Conservation (phyloP, 2,113 vertebrate species). For the Paradisaea rubra region DNA sequence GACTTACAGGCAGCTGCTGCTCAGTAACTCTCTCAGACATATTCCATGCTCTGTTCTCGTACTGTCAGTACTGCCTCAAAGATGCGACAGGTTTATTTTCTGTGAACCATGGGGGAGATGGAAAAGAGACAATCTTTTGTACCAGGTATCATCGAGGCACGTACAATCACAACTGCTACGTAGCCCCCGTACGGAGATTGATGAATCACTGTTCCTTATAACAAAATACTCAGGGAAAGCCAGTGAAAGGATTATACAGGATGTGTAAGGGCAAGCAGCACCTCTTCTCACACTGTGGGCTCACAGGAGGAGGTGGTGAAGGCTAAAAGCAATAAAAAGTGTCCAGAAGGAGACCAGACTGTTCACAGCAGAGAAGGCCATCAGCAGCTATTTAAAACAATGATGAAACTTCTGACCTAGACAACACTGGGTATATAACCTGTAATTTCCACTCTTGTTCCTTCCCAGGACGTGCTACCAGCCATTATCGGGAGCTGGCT, state of each 20-base stretch:
- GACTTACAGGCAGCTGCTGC: neutral
- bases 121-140: neutral
- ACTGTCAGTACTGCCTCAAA: neutral
- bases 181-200: neutral
- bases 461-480: fast-evolving
- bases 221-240: neutral
- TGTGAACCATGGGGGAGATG: neutral
- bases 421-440: neutral
- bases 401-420: neutral
- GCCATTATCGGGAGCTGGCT: neutral
- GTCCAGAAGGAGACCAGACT: neutral
- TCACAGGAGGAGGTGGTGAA: neutral
- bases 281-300: fast-evolving
- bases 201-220: neutral
- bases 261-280: neutral
- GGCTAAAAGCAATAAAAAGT: neutral
- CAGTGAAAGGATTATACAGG: neutral
- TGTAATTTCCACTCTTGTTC: neutral
- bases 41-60: neutral
- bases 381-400: neutral
- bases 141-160: fast-evolving
- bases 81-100: conserved; percentile 4
- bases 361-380: neutral
- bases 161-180: neutral
- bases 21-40: neutral